Conservation (phyloP, 1,140 invertebrate species). For the Papilio glaucus region DNA sequence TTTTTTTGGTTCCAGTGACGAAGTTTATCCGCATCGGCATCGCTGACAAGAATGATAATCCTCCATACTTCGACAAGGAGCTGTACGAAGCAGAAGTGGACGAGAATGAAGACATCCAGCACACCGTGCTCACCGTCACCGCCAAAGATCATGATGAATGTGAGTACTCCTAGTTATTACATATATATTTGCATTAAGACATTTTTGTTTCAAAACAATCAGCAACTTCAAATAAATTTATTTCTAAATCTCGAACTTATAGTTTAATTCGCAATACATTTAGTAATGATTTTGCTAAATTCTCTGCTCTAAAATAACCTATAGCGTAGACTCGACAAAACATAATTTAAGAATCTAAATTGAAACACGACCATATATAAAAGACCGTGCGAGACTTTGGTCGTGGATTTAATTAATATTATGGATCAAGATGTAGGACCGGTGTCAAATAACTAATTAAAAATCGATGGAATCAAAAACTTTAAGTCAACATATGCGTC, state of each 20-base stretch:
- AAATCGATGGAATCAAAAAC: not conserved
- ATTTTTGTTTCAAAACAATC: too few relatives aligned
- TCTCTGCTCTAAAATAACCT: too few relatives aligned
- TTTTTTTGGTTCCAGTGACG: slow-evolving; percentile 86
- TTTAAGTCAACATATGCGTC: not conserved
- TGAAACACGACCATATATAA: too few relatives aligned
- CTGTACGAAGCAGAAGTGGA: slow-evolving; percentile 98
- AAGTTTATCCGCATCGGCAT: slow-evolving; percentile 96
- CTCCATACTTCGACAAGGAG: slow-evolving; percentile 97
- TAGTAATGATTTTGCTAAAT: too few relatives aligned
- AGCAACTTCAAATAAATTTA: too few relatives aligned
- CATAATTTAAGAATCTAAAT: too few relatives aligned
- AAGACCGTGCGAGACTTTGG: too few relatives aligned
- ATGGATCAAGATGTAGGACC: not conserved
- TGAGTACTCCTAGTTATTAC: slow-evolving; percentile 85
- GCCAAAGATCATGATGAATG: slow-evolving; percentile 99
- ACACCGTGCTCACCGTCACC: slow-evolving; percentile 97
- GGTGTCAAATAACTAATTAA: not conserved
- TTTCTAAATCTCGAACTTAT: too few relatives aligned
- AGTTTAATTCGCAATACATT: too few relatives aligned
- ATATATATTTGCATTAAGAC: too few relatives aligned
- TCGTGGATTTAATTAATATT: not conserved
- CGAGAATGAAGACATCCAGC: slow-evolving; percentile 98
- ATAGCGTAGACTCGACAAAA: too few relatives aligned
- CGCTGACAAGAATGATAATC: slow-evolving; percentile 98